Evolutionary conservation across 2,888 invertebrate genomes (phyloP).

Genomic region (Syritta pipiens): DNA sequence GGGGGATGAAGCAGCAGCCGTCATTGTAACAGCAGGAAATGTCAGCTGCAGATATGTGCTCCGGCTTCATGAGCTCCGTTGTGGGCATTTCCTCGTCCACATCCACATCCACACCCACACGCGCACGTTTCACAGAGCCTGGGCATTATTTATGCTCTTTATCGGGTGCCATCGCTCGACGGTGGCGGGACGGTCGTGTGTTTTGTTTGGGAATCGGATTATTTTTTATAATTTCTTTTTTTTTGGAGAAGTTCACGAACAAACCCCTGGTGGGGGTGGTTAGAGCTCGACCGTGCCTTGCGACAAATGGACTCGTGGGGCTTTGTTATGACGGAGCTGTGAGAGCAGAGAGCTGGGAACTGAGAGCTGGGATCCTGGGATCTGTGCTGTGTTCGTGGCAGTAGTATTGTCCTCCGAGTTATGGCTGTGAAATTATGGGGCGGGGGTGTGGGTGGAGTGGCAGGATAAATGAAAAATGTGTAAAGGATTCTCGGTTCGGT

Average conservation of each 20-base stretch:
- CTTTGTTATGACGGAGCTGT: too few relatives aligned
- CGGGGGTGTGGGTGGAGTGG: conserved; percentile 4
- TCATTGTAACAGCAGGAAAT: conserved; percentile 67
- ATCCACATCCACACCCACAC: not conserved
- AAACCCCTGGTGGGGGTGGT: conserved; percentile 16
- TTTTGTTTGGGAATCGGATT: not conserved
- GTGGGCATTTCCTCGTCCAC: conserved; percentile 24
- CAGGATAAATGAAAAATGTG: conserved; percentile 35
- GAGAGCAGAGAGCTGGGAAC: not conserved
- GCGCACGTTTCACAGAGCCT: conserved; percentile 13
- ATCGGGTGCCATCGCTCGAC: conserved; percentile 45
- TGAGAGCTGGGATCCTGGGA: not conserved
- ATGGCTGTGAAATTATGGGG: conserved; percentile 21
- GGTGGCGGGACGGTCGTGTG: conserved; percentile 15
- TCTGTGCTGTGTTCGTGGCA: conserved; percentile 18
- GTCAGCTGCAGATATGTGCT: conserved; percentile 61
- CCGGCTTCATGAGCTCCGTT: conserved; percentile 53
- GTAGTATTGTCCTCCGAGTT: too few relatives aligned
- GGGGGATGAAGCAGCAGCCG: conserved; percentile 27
- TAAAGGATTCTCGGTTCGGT: not conserved
- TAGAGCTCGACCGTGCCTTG: conserved; percentile 8
- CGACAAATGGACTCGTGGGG: conserved; percentile 15
- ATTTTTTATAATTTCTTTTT: conserved; percentile 1
- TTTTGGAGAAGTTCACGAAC: conserved; percentile 34
- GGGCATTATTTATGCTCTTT: conserved; percentile 65